Evolutionary conservation across 2,113 vertebrate genomes (phyloP), one percentile per base, ranked within the genome.

Genomic region (Calyptomena viridis): DNA sequence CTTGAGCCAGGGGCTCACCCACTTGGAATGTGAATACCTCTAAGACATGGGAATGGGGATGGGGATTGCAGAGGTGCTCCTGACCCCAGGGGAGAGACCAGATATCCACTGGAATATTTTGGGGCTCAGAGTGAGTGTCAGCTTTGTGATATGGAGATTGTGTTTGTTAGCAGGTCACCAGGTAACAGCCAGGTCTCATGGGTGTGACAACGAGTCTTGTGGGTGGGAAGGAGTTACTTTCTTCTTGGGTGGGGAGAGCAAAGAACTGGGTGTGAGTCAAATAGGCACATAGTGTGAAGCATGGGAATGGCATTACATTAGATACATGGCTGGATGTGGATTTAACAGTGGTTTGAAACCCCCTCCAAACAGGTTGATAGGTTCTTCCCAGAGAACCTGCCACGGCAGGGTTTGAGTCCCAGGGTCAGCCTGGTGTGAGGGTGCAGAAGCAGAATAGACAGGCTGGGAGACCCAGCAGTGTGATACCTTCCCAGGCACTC

Each of bases 171-270:
- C 52, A 28, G 58, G 66, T 84, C 73, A 74, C 20, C 42, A 59
- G 46, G 52, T 59, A 83, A 66, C 0, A 7, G 55, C 42, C 5
- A 4, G 49, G 40, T 9, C 25, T 90, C 31, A 23, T 85, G 37
- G n/a, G 55, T 71, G 64, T 90, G 67, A 68, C 27, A 49, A 55
- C 11, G 22, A 71, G 17, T 55, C 50, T 74, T 0, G 0, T 73
- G 82, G 52, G 76, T 86, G 83, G 63, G 79, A 90, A 89, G 68
- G n/a, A 86, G 33, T 87, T 91, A 89, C 87, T 75, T 78, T 82
- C 73, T 87, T n/a, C 44, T 44, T 75, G 87, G 86, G 87, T 79
- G 89, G 46, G 52, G 62, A 95, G 33, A 37, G 64, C 62, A 77
- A 75, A 53, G 85, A 92, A 40, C 50, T 55, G 91, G 84, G 76